phyloP scores from a whole-genome alignment of 2,113 vertebrate species.

The Otocyon megalotis region DNA sequence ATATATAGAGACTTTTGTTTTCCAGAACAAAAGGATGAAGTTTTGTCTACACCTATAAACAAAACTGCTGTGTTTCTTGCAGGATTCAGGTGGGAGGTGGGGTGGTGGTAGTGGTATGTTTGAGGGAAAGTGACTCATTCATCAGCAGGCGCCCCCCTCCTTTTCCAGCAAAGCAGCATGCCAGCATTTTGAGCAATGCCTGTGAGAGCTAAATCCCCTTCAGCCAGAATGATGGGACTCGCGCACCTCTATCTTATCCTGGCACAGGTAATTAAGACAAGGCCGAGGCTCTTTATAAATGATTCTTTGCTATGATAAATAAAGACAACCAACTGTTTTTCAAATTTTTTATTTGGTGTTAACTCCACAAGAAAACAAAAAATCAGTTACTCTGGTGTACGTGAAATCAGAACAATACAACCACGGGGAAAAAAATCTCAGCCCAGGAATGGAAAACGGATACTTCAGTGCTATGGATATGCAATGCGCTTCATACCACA shows the following conservation, averaged over 20 bases:
- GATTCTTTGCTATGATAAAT: neutral
- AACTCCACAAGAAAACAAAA: conserved; percentile 99
- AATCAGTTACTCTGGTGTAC: conserved; percentile 96
- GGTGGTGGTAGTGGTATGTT: too few species aligned
- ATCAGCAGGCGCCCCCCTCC: neutral
- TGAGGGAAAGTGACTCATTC: accelerated
- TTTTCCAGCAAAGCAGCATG: accelerated
- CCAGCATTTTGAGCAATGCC: accelerated
- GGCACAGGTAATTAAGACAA: neutral
- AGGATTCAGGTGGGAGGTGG: accelerated
- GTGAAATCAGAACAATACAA: conserved; percentile 97
- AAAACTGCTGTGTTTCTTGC: neutral
- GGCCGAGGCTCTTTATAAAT: neutral
- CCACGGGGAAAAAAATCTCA: conserved; percentile 90
- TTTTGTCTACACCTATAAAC: neutral
- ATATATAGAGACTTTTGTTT: neutral
- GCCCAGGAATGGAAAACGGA: conserved; percentile 88
- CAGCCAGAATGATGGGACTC: accelerated
- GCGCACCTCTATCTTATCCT: accelerated
- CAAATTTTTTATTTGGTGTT: conserved; percentile 97
- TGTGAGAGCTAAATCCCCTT: neutral
- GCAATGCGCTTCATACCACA: conserved; percentile 90
- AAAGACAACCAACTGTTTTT: conserved; percentile 78
- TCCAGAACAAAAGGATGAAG: neutral
- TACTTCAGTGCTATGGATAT: conserved; percentile 90